Percentiles rank a stretch among this genome's conserved stretches.
Evolutionary conservation across 92 coral and sea anemone genomes (phyloP).

Genomic region (Micromussa lordhowensis): DNA sequence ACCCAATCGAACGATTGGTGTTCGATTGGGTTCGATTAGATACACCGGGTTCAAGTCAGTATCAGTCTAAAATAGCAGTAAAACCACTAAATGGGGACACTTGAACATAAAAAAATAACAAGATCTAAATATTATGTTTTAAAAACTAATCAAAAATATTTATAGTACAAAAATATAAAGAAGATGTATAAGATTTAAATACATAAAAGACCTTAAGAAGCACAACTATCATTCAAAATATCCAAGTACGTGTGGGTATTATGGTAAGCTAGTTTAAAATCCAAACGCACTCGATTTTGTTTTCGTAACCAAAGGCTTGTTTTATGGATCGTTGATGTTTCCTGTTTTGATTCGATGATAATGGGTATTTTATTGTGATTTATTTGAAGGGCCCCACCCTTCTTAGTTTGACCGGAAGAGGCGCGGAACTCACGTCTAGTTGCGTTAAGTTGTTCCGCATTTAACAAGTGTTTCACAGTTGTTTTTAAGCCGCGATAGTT

Average conservation of each 20-base stretch:
- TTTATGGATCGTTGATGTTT: neutral
- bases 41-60: too few relatives aligned
- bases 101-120: too few relatives aligned
- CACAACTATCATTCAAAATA: too few relatives aligned
- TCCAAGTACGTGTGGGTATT: neutral
- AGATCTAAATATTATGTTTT: too few relatives aligned
- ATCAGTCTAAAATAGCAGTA: too few relatives aligned
- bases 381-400: neutral
- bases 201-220: too few relatives aligned
- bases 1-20: too few relatives aligned
- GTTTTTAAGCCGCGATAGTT: neutral
- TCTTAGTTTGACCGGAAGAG: neutral
- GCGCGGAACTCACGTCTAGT: neutral
- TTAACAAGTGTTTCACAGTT: neutral
- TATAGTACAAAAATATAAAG: too few relatives aligned
- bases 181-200: too few relatives aligned
- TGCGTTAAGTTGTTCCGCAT: neutral
- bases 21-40: too few relatives aligned
- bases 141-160: too few relatives aligned
- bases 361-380: neutral
- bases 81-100: too few relatives aligned
- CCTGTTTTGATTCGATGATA: constrained; percentile 3
- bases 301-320: neutral
- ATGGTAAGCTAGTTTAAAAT: neutral
- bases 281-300: neutral